Base-by-base conservation (phyloP, 1,140 invertebrate species). In the Palaemon carinicauda region DNA sequence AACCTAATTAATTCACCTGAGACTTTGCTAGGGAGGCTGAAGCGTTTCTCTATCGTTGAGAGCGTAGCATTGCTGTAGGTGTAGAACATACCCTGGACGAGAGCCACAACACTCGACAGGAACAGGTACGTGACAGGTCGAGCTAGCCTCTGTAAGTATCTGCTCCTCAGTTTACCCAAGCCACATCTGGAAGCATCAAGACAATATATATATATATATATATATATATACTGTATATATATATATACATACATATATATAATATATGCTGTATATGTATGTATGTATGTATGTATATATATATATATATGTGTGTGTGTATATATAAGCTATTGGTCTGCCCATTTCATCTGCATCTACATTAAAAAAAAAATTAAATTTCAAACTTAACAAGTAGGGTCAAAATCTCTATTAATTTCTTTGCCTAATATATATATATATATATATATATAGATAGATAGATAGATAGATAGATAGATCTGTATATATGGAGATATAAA, bases 11-110 rank as follows among this genome's bases (percentile, higher is more conserved):
- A 14, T 65, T 80, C 19, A 86, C 84, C 84, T 56, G 84, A 80
- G 10, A 86, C 21, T 29, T 80, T 80, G 69, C 84, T 86, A 60
- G 84, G 84, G 5, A 86, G 84, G 5, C 65, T 52, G 65, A 86
- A 86, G 41, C 77, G 75, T 41, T 73, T 65, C 65, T 86, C 84
- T 4, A 86, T 51, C 5, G 84, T 86, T n/a, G 84, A 80, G 10
- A 86, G 69, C 0, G 84, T 86, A 19, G 77, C 77, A 29, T 80
- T 80, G 65, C 54, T 75, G 15, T 80, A 86, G 10, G 84, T 80
- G 51, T 80, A 86, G 56, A 86, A 86, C 29, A 80, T 80, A 1
- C 84, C 84, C 27, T 86, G 84, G 1, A 80, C 65, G 1, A 86
- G 77, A 14, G 84, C 84, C 27, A 80, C 65, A 24, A 80, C 24